Evolutionary conservation across 2,888 invertebrate genomes (phyloP), one percentile per base, ranked within the genome.

Genomic region (Dryomyza anilis): DNA sequence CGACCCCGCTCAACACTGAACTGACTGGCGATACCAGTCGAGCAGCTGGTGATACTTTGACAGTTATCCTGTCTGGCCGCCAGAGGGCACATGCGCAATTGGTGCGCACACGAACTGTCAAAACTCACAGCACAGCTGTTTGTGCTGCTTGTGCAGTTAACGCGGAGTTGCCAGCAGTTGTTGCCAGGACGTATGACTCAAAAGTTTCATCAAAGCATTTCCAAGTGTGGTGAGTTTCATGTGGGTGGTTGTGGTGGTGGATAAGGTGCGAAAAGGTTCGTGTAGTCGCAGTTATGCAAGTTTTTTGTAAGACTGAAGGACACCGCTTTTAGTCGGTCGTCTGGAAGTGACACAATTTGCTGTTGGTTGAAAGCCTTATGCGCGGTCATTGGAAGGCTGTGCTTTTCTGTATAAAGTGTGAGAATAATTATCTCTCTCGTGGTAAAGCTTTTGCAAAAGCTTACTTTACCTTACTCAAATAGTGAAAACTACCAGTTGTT

Each of bases 81-180:
- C n/a, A 19, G 43, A 69, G 73, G 74, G 70, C 72, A 76, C 76
- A 77, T 77, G 76, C 76, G 76, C 76, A 72, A n/a, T n/a, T n/a
- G n/a, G n/a, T n/a, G n/a, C n/a, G n/a, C n/a, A n/a, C n/a, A n/a
- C 27, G 53, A 61, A 19, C 48, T 53, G 58, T 53, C 39, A n/a
- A n/a, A n/a, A n/a, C n/a, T n/a, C n/a, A n/a, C n/a, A n/a, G n/a
- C 46, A 56, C 63, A 64, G 69, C 27, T 61, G 61, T 53, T 61
- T n/a, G n/a, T n/a, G n/a, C n/a, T n/a, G n/a, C n/a, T n/a, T n/a
- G n/a, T n/a, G n/a, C n/a, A n/a, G n/a, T n/a, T n/a, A 16, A 5
- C 43, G 12, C 16, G 43, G 33, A 43, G 43, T 43, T 43, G 1
- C 43, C 12, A n/a, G 43, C n/a, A 10, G 43, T 43, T 14, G 14